These are phyloP conservation scores for Emydura subglobosa DNA, from an alignment of 2,113 vertebrate species.

Conservation along the genomic window DNA sequence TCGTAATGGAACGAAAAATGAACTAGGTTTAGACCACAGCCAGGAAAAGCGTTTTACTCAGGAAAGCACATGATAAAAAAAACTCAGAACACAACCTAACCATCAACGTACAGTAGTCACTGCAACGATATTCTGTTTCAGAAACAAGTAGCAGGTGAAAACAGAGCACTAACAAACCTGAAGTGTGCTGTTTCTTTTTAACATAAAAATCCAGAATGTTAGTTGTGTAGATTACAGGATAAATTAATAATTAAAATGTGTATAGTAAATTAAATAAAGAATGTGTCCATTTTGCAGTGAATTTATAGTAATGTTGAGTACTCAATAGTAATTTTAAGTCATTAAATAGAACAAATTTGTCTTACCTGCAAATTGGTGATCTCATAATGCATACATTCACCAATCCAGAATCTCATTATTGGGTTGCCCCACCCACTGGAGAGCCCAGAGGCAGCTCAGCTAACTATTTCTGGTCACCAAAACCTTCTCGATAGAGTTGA, in stretches of 20 bases:
- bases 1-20: neutral
- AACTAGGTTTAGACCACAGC: neutral
- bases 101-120: neutral
- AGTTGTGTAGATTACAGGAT: constrained; percentile 9
- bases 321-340: neutral
- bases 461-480: neutral
- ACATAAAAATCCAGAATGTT: neutral
- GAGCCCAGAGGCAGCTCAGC: neutral
- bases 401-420: neutral
- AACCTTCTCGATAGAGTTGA: neutral
- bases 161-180: neutral
- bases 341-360: neutral
- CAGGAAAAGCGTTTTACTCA: neutral
- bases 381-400: constrained; percentile 20
- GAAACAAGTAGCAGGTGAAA: neutral
- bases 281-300: neutral
- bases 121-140: neutral
- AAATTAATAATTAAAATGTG: neutral
- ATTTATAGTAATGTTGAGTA: neutral
- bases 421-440: neutral
- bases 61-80: neutral
- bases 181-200: neutral
- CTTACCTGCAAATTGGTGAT: neutral
- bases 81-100: neutral
- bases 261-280: neutral